Evolutionary conservation across 2,113 vertebrate genomes (phyloP).

Genomic region (Rhinolophus sinicus): DNA sequence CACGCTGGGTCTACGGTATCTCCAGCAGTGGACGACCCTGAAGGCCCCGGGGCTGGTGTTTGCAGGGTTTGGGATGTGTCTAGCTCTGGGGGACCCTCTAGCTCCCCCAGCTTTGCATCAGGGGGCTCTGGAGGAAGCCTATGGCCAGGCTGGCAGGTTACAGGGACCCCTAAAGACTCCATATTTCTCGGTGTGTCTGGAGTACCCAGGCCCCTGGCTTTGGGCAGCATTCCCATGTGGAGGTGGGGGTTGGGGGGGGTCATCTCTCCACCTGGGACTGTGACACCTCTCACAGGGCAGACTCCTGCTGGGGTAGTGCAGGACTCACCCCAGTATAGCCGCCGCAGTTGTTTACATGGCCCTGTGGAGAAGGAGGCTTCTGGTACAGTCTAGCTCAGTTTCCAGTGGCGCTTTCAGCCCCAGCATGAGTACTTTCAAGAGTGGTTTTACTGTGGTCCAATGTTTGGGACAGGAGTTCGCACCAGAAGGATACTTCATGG

Average conservation of each 20-base stretch:
- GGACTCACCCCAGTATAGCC: not conserved
- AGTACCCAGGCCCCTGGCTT: not conserved
- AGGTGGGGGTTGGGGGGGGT: too few relatives aligned
- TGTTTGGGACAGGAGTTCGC: not conserved
- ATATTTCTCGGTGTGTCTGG: not conserved
- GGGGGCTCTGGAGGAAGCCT: not conserved
- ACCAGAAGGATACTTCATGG: not conserved
- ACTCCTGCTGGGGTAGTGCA: not conserved
- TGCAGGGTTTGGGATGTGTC: not conserved
- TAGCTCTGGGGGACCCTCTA: not conserved
- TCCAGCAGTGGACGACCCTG: not conserved
- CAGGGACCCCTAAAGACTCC: not conserved
- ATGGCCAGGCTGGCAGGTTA: not conserved
- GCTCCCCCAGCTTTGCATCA: not conserved
- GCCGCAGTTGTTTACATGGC: not conserved
- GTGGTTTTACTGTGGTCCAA: not conserved
- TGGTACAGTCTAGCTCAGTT: not conserved
- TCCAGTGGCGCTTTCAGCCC: not conserved
- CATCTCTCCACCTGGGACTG: not conserved
- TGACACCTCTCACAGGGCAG: not conserved
- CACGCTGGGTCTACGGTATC: not conserved
- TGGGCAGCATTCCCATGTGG: not conserved
- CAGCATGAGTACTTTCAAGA: not conserved
- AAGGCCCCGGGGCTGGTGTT: not conserved
- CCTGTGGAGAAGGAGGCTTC: not conserved